phyloP scores from a whole-genome alignment of 2,113 vertebrate species.

The Scomber japonicus region DNA sequence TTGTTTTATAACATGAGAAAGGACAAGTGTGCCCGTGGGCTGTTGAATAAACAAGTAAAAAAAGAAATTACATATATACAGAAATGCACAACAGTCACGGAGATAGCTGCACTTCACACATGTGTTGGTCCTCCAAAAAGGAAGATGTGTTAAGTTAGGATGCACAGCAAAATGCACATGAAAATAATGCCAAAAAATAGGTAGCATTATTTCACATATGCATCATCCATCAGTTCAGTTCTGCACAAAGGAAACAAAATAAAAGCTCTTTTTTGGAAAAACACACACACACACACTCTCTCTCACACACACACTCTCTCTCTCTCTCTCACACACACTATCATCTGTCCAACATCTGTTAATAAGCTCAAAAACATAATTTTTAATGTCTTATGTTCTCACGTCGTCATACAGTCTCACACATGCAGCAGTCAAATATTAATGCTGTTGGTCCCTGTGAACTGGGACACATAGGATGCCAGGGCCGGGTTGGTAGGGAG shows the following conservation, averaged over 20 bases:
- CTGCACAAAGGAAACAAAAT: slow-evolving; percentile 26
- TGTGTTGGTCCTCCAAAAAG: slow-evolving; percentile 6
- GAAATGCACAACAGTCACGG: slow-evolving; percentile 14
- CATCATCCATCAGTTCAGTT: background rate
- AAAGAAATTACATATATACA: slow-evolving; percentile 59
- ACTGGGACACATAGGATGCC: slow-evolving; percentile 93
- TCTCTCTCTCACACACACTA: slow-evolving; percentile 1
- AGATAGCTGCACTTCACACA: background rate
- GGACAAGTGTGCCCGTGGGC: background rate
- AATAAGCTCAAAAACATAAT: background rate
- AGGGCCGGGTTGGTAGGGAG: slow-evolving; percentile 95
- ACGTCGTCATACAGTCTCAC: background rate
- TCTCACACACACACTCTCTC: slow-evolving; percentile 24
- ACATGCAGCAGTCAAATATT: slow-evolving; percentile 86
- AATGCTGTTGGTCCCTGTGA: slow-evolving; percentile 92
- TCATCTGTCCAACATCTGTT: slow-evolving; percentile 7
- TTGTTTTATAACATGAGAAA: slow-evolving; percentile 16
- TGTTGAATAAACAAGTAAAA: background rate
- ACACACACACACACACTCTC: slow-evolving; percentile 8
- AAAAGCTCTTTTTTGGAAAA: background rate
- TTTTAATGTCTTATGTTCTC: background rate
- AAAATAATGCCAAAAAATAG: slow-evolving; percentile 23
- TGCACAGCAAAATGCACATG: slow-evolving; percentile 7
- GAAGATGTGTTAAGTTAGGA: slow-evolving; percentile 12
- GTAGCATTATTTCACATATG: slow-evolving; percentile 24